Conservation (phyloP, 2,888 invertebrate species). For the Spilarctia lutea region DNA sequence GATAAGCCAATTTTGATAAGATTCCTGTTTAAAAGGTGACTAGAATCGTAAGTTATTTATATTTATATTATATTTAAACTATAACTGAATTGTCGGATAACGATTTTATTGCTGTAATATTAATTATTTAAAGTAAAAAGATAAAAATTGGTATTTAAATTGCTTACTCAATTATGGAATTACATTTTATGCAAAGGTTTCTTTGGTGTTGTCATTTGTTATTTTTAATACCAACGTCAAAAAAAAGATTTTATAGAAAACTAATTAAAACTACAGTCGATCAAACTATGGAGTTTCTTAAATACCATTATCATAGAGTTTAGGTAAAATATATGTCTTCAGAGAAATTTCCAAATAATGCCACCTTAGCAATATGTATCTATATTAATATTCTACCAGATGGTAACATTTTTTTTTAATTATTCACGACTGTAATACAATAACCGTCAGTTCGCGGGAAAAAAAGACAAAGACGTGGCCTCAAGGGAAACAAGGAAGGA, state of each 20-base stretch:
- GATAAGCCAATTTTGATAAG: not conserved
- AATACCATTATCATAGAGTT: not conserved
- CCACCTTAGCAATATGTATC: not conserved
- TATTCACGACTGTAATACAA: conserved; percentile 48
- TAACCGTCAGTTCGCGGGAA: conserved; percentile 46
- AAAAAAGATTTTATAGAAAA: not conserved
- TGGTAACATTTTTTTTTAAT: conserved; percentile 28
- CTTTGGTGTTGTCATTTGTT: not conserved
- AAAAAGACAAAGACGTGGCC: conserved; percentile 29
- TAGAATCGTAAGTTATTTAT: no score
- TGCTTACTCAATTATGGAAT: not conserved
- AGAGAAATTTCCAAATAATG: not conserved
- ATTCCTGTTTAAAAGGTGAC: no score
- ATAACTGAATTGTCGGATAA: not conserved
- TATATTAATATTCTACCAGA: conserved; percentile 14
- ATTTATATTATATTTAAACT: no score
- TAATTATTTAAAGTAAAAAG: not conserved
- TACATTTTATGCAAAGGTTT: not conserved
- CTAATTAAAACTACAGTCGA: not conserved
- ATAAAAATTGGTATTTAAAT: not conserved
- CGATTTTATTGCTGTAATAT: not conserved
- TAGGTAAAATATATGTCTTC: not conserved
- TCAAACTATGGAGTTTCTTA: not conserved
- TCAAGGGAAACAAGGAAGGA: conserved; percentile 45
- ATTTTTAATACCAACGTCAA: not conserved